Evolutionary conservation across 2,113 vertebrate species (phyloP), one percentile per base, ranked within the genome.

Genomic region (Cyphomyrus plagiostoma): DNA sequence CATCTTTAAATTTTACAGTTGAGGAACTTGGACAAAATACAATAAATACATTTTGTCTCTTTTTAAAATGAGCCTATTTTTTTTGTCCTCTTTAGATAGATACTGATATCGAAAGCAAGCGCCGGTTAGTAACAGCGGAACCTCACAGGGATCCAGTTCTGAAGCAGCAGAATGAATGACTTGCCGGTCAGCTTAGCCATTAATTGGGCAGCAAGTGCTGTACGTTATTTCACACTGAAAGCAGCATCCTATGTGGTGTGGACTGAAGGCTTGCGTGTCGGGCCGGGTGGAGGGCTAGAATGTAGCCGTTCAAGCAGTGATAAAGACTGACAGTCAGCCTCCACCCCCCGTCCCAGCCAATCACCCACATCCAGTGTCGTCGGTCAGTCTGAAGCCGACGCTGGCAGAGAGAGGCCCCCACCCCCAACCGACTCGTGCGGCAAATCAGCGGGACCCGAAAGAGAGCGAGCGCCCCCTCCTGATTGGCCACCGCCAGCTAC

Each of bases 101-200:
- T 91, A 92, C 89, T 89, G 90, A 87, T 91, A 89, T 89, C n/a
- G 83, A 89, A 90, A 91, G 89, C 90, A 88, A 93, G 92, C 90
- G 90, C 92, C 89, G 84, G 50, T 89, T 89, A 91, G 66, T 87
- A 62, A 89, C 89, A 89, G 90, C 49, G 77, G 84, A 90, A 62
- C 70, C 89, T 89, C 52, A 77, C 89, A 62, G 85, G 48, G 39
- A 52, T 82, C 89, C 49, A 89, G 84, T 88, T 87, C 88, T 89
- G 88, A 89, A 83, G 66, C 88, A 89, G 89, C 84, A 62, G 42
- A 66, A 87, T 48, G 35, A 90, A 86, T 77, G 42, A 83, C 74
- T 80, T 90, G 70, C 89, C 89, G 39, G 86, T 90, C 91, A 70
- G 89, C 89, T 90, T 58, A 88, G 39, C 86, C 58, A 66, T 77